Percentiles rank a stretch among this genome's conserved stretches.
Conservation (phyloP, 2,797 vertebrate species). For the Mus caroli region DNA sequence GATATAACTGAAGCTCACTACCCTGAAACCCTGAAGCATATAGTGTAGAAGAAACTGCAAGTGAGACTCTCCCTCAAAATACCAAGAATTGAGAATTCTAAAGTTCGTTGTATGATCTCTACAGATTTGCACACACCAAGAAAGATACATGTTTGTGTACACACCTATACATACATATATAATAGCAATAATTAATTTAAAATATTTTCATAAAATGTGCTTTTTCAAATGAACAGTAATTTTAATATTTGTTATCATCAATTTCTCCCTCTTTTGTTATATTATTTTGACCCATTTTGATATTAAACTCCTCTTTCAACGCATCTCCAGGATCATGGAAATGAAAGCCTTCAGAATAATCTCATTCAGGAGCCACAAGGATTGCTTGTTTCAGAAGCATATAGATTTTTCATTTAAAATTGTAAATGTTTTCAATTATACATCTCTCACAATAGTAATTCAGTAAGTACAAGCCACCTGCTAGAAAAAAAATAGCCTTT, state of each 20-base stretch:
- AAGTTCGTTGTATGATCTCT: not conserved
- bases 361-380: slow-evolving; percentile 54
- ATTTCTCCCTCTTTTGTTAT: not conserved
- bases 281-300: slow-evolving; percentile 72
- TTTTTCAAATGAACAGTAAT: slow-evolving; percentile 22
- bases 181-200: not conserved
- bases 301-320: slow-evolving; percentile 61
- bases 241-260: slow-evolving; percentile 69
- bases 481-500: slow-evolving; percentile 54
- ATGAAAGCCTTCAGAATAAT: slow-evolving; percentile 56
- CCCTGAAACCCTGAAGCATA: not conserved
- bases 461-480: not conserved
- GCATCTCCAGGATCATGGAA: slow-evolving; percentile 67
- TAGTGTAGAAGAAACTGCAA: not conserved
- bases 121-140: not conserved
- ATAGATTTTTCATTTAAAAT: slow-evolving; percentile 72
- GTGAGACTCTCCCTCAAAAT: not conserved
- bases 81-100: not conserved
- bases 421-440: slow-evolving; percentile 68
- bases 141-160: not conserved
- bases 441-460: slow-evolving; percentile 67
- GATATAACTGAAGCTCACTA: not conserved
- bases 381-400: slow-evolving; percentile 62
- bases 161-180: not conserved
- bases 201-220: not conserved